Evolutionary conservation across 2,888 invertebrate species (phyloP).

Genomic region (Heliconius ethilla): DNA sequence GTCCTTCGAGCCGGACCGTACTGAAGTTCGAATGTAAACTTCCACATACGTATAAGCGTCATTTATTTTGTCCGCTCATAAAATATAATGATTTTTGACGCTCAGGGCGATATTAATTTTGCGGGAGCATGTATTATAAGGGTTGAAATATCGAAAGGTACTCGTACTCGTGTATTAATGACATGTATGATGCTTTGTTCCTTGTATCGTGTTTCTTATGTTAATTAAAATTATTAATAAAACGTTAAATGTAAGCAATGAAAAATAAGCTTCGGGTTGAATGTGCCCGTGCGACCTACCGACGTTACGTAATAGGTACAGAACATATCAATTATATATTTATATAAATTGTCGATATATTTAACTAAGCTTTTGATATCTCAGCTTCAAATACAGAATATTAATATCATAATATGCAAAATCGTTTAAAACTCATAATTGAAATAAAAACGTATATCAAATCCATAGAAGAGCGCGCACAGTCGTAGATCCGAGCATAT

Average conservation of each 20-base stretch:
- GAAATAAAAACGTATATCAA: constrained; percentile 65
- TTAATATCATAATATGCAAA: constrained; percentile 45
- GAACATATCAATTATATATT: neutral
- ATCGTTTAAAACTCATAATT: constrained; percentile 59
- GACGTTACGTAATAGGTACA: neutral
- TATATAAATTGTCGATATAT: neutral
- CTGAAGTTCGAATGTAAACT: constrained; percentile 81
- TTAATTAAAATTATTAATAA: constrained; percentile 31
- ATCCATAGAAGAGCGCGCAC: constrained; percentile 63
- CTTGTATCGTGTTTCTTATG: constrained; percentile 27
- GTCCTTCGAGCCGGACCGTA: constrained; percentile 78
- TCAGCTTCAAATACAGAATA: neutral
- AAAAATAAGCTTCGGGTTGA: neutral
- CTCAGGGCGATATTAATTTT: constrained; percentile 75
- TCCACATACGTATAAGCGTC: constrained; percentile 78
- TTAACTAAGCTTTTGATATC: neutral
- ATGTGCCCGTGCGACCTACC: neutral
- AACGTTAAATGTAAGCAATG: constrained; percentile 16
- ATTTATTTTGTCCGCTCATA: constrained; percentile 79
- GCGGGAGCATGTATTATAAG: constrained; percentile 58
- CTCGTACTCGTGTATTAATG: constrained; percentile 43
- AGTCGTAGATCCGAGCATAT: constrained; percentile 73
- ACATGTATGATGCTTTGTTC: constrained; percentile 31
- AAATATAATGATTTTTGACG: constrained; percentile 82
- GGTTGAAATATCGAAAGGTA: constrained; percentile 66